Evolutionary conservation across 2,797 vertebrate genomes (phyloP).

Genomic region (Labeo calbasu): DNA sequence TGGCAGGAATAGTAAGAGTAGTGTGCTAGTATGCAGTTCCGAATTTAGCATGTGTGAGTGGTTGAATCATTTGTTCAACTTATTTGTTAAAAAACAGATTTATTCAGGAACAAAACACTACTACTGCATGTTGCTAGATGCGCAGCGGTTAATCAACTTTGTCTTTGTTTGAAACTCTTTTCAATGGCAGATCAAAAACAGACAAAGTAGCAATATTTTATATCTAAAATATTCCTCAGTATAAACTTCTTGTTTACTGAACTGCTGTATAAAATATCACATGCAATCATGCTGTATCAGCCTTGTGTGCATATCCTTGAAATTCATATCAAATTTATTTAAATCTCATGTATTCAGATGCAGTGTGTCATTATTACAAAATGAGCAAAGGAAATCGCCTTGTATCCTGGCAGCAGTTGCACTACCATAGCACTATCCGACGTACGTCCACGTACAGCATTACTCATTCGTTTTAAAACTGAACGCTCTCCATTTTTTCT

Average conservation of each 20-base stretch:
- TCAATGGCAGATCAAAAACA: background rate
- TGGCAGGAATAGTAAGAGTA: background rate
- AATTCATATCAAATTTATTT: background rate
- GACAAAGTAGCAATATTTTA: background rate
- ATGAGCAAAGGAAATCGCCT: background rate
- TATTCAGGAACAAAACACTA: background rate
- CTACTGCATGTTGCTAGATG: background rate
- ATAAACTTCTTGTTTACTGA: background rate
- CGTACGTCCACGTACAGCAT: background rate
- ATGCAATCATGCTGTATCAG: background rate
- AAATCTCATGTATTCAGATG: background rate
- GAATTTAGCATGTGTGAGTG: background rate
- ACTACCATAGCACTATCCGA: background rate
- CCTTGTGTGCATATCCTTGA: background rate
- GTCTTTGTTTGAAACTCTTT: background rate
- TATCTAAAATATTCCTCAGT: background rate
- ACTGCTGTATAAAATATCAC: background rate
- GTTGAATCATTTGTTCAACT: background rate
- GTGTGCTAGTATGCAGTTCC: background rate
- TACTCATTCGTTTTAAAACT: constrained; percentile 22
- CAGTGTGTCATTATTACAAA: constrained; percentile 4
- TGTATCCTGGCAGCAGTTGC: background rate
- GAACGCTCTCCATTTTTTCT: background rate
- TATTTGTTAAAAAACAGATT: background rate
- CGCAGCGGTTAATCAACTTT: background rate